Evolutionary conservation across 2,113 vertebrate genomes (phyloP), one percentile per base, ranked within the genome.

Genomic region (Protobothrops mucrosquamatus): DNA sequence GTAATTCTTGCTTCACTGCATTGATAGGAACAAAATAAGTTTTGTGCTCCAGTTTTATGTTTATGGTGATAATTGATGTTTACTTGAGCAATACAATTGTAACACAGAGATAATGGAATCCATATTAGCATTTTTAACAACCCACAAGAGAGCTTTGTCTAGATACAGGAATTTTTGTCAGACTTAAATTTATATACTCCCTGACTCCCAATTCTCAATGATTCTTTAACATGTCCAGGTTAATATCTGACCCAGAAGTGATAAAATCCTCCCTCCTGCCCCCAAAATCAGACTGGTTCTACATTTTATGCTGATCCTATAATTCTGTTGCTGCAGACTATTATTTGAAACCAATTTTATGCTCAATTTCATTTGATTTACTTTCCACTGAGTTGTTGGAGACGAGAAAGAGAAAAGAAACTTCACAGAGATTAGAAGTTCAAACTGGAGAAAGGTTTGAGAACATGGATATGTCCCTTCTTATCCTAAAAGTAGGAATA

Each of bases 1-100:
- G 92, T 97, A 87, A 88, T 95, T 89, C 91, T 61, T 94, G 86
- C 48, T 59, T 93, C 81, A 81, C 23, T 92, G 87, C 86, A 24
- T 94, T 92, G 23, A 29, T 93, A 69, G 57, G 87, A 94, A 87
- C 92, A 94, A 2, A 39, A 23, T 4, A 89, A 89, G 14, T 48
- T 94, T 94, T 92, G 89, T 93, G 87, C 7, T 91, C 88, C 7
- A 91, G 87, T 93, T 91, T 94, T 93, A 46, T 92, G 51, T 61
- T 89, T 92, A 51, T 93, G 94, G 87, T 86, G 26, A 59, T 87
- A 59, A 39, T 92, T 46, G 87, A 29, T 34, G 29, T 55, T 74
- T 18, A 54, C 11, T 43, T 43, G 10, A 9, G 51, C 56, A 56
- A 54, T 54, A 14, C 5, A 48, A 10, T 46, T n/a, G 22, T n/a